Percentiles rank a stretch among this genome's conserved stretches.
Evolutionary conservation across 2,888 invertebrate species (phyloP).

Genomic region (Salpingus planirostris): DNA sequence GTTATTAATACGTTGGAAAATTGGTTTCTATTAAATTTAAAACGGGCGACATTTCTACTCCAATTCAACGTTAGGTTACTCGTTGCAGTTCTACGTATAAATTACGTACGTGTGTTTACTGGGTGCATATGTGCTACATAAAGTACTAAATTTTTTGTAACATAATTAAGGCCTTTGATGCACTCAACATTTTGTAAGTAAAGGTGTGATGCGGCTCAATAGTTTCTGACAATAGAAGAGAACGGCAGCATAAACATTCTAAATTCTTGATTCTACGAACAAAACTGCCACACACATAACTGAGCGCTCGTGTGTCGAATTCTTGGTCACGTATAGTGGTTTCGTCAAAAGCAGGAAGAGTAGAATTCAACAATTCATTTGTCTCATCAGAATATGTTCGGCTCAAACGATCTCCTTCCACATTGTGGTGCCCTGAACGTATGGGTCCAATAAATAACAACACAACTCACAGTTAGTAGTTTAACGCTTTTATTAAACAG

Average conservation of each 20-base stretch:
- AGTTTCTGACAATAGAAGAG: background rate
- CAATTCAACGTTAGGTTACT: too few species aligned
- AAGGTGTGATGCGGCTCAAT: background rate
- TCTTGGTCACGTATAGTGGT: background rate
- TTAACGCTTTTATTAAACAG: too few species aligned
- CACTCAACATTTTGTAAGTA: background rate
- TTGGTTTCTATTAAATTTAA: too few species aligned
- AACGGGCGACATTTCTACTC: too few species aligned
- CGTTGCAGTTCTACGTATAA: too few species aligned
- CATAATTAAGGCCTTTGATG: background rate
- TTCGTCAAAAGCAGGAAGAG: background rate
- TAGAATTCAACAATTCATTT: background rate
- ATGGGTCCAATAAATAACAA: too few species aligned
- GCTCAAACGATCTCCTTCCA: background rate
- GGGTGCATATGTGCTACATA: background rate
- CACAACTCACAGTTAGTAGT: too few species aligned
- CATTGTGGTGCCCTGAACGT: too few species aligned
- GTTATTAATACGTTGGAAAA: too few species aligned
- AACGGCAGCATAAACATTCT: background rate
- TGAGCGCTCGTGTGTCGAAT: constrained; percentile 1
- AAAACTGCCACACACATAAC: constrained; percentile 2
- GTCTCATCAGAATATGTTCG: background rate
- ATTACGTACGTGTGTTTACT: too few species aligned
- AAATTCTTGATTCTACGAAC: constrained; percentile 2
- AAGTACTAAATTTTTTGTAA: background rate